phyloP scores from a whole-genome alignment of 2,797 vertebrate species.

The Girardinus metallicus region DNA sequence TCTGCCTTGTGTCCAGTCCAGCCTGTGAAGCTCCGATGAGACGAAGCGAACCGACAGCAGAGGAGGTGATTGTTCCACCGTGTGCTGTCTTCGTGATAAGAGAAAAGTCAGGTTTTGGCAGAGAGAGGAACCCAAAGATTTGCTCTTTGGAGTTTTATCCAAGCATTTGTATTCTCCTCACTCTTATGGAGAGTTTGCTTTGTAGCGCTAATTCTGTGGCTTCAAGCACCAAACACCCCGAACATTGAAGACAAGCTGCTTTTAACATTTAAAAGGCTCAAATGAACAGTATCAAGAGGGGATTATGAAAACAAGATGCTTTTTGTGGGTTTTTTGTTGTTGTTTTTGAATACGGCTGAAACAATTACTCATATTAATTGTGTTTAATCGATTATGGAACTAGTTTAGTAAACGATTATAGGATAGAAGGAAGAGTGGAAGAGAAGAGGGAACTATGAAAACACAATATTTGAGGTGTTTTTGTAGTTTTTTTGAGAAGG shows the following conservation, averaged over 20 bases:
- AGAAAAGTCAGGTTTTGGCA: constrained; percentile 40
- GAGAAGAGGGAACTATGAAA: not conserved
- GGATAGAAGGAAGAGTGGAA: too few species aligned
- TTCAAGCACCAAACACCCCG: constrained; percentile 49
- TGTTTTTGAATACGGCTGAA: not conserved
- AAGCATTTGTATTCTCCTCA: constrained; percentile 57
- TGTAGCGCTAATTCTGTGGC: constrained; percentile 58
- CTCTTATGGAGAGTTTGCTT: constrained; percentile 46
- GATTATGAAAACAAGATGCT: constrained; percentile 33
- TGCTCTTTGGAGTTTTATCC: constrained; percentile 40
- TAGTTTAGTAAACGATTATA: too few species aligned
- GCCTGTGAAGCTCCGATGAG: constrained; percentile 59
- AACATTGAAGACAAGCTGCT: constrained; percentile 42
- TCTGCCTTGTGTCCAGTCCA: constrained; percentile 52
- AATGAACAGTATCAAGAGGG: constrained; percentile 54
- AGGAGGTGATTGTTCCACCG: constrained; percentile 29
- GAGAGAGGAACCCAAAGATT: constrained; percentile 32
- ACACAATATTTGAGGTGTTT: not conserved
- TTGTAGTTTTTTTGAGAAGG: not conserved
- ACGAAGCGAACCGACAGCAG: constrained; percentile 28
- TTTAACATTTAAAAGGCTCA: constrained; percentile 49
- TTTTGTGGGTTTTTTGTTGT: constrained; percentile 11
- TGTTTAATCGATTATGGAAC: too few species aligned
- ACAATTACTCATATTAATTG: too few species aligned
- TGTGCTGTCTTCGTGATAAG: constrained; percentile 59